Base-by-base conservation (phyloP, 2,797 vertebrate species). In the Chelidonichthys spinosus region DNA sequence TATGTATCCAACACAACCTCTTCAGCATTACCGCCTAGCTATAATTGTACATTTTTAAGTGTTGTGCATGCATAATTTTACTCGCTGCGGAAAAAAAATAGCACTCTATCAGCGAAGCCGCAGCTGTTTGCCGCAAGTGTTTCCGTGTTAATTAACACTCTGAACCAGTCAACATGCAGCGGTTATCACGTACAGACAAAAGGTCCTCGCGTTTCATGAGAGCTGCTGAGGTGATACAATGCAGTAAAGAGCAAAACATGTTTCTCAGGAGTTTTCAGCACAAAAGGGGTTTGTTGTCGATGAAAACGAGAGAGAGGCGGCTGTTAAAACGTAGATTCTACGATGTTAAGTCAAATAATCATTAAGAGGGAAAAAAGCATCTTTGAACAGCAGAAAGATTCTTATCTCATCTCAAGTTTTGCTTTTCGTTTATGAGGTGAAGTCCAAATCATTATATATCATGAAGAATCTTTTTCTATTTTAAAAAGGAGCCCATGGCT, bases 51-150 rank as follows among this genome's bases (percentile, higher is more conserved):
- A 85, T 81, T 90, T 92, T 78, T 72, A 90, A 85, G 80, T 88
- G 89, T 81, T 76, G 71, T 59, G 79, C 83, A 86, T 92, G 88
- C 80, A 89, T 93, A 87, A 91, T 92, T 83, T 93, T 88, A 82
- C 76, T 86, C 80, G 81, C 81, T 69, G 74, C 85, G 49, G 76
- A 25, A 25, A 25, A 25, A 72, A 91, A 91, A 91, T 76, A 68
- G 89, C 82, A 87, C 82, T 93, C 59, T 11, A 55, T 53, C 17
- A 47, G 59, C 25, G 52, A 63, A 58, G 37, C 60, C 61, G 54
- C 65, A 73, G 72, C 55, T 79, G 74, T 54, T 25, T 66, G 44
- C 11, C 72, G 53, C 40, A 76, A 66, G 73, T 56, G 53, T 74
- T 72, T 56, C 43, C 18, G 47, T 54, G 46, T 76, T 77, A 63